Evolutionary conservation across 2,888 invertebrate genomes (phyloP).

Genomic region (Trichopoda pennipes): DNA sequence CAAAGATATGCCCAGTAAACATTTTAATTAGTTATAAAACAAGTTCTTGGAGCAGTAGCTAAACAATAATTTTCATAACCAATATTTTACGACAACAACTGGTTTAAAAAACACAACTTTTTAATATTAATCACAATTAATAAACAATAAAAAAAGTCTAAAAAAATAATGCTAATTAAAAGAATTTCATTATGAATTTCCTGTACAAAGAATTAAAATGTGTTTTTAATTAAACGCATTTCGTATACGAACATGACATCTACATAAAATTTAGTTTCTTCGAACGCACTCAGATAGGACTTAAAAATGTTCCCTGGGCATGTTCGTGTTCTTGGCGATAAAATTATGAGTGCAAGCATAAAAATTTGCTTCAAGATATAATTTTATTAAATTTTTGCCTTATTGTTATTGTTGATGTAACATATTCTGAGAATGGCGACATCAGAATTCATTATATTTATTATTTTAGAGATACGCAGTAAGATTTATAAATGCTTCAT

Average conservation of each 20-base stretch:
- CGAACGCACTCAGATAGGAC: neutral
- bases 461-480: slow-evolving; percentile 14
- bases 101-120: no score
- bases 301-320: slow-evolving; percentile 16
- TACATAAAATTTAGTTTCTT: no score
- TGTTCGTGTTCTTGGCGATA: neutral
- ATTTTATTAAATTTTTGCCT: slow-evolving; percentile 19
- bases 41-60: neutral
- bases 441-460: slow-evolving; percentile 43
- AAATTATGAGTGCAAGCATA: slow-evolving; percentile 10
- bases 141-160: no score
- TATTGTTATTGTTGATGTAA: slow-evolving; percentile 43
- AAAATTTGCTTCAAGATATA: slow-evolving; percentile 46
- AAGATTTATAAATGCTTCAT: slow-evolving; percentile 37
- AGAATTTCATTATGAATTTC: no score
- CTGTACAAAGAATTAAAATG: no score
- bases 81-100: no score
- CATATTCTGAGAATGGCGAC: slow-evolving; percentile 43
- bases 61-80: no score
- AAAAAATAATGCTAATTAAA: no score
- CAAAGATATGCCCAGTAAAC: neutral
- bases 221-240: no score
- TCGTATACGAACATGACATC: neutral
- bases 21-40: neutral
- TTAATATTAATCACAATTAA: no score